Conservation (phyloP, 2,797 vertebrate genomes). For the Todus mexicanus region DNA sequence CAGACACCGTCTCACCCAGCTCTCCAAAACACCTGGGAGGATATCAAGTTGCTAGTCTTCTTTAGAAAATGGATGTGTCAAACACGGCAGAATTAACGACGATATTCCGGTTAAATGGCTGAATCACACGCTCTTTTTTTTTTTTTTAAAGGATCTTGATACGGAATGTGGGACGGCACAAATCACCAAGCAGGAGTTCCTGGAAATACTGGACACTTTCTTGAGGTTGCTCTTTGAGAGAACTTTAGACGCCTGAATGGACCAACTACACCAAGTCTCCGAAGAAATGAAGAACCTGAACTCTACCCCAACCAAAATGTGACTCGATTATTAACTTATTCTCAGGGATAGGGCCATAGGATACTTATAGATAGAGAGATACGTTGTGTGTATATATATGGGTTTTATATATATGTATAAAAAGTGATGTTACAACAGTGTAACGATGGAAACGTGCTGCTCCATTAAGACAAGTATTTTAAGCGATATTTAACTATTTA, state of each 20-base stretch:
- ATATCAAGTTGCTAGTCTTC: fast-evolving
- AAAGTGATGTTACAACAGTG: not conserved
- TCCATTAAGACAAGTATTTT: not conserved
- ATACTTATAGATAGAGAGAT: not conserved
- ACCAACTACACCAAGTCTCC: not conserved
- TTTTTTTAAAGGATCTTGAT: not conserved
- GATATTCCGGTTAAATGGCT: not conserved
- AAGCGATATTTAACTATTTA: not conserved
- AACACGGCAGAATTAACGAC: not conserved
- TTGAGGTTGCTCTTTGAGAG: not conserved
- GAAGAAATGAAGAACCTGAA: not conserved
- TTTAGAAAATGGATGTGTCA: not conserved
- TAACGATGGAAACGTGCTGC: not conserved
- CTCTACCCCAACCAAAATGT: not conserved
- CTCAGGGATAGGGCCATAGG: not conserved
- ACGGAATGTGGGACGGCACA: not conserved
- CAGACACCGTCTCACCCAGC: not conserved
- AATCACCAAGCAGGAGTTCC: not conserved
- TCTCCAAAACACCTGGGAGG: not conserved
- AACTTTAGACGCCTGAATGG: not conserved
- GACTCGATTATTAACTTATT: not conserved
- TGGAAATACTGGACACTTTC: not conserved
- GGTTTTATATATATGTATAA: not conserved
- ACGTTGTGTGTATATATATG: not conserved
- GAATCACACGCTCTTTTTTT: not conserved